Conservation (phyloP, 2,888 invertebrate genomes). For the Drosophila recens region DNA sequence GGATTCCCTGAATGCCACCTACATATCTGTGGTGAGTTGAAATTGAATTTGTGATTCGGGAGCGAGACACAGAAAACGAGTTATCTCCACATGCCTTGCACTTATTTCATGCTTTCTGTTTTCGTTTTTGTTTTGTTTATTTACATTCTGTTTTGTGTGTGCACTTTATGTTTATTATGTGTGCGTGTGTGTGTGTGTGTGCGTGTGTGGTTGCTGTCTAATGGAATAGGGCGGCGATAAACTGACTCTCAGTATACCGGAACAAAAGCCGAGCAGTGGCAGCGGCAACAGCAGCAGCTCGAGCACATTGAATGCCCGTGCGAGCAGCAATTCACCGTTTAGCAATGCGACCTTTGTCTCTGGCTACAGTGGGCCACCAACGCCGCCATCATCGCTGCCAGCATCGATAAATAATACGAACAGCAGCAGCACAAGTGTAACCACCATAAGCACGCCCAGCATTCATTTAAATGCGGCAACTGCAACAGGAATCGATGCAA, state of each 20-base stretch:
- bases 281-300: conserved; percentile 57
- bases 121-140: conserved; percentile 54
- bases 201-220: conserved; percentile 32
- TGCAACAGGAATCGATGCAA: conserved; percentile 34
- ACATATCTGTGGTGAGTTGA: conserved; percentile 90
- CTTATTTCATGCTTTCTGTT: conserved; percentile 72
- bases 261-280: conserved; percentile 84
- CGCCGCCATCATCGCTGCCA: conserved; percentile 63
- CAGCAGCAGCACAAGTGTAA: conserved; percentile 60
- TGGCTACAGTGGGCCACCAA: conserved; percentile 71
- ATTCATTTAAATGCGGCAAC: conserved; percentile 54
- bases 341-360: conserved; percentile 81
- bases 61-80: conserved; percentile 51
- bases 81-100: conserved; percentile 64
- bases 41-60: neutral
- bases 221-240: conserved; percentile 89
- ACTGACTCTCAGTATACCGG: conserved; percentile 88
- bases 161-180: conserved; percentile 56
- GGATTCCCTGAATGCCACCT: conserved; percentile 88
- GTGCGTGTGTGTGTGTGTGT: conserved; percentile 24
- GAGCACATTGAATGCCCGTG: conserved; percentile 51
- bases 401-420: conserved; percentile 60
- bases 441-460: conserved; percentile 62
- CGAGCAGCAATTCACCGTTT: conserved; percentile 58
- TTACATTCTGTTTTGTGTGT: conserved; percentile 66